phyloP scores from a whole-genome alignment of 2,797 vertebrate species.

The Nannoperca australis region DNA sequence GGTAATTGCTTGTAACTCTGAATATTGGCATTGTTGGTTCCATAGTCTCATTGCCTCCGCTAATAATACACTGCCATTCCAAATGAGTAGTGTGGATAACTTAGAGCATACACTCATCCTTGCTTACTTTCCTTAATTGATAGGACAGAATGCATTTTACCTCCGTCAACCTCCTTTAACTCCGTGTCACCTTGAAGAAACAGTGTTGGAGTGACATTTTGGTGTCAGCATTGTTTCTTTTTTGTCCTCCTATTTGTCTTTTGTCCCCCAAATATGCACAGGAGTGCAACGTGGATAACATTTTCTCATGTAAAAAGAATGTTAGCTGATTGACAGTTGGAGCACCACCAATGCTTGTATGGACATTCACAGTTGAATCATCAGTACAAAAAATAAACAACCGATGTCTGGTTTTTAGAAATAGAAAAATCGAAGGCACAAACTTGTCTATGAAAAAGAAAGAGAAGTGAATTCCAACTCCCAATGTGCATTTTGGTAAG shows the following conservation, averaged over 20 bases:
- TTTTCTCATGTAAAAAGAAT: too few relatives aligned
- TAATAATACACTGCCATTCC: constrained; percentile 10
- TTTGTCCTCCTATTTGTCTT: neutral
- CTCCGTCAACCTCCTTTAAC: neutral
- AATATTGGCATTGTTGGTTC: constrained; percentile 12
- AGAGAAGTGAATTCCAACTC: neutral
- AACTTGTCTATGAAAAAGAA: neutral
- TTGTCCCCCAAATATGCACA: neutral
- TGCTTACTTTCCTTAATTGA: constrained; percentile 20
- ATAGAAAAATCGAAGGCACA: neutral
- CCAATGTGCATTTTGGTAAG: neutral
- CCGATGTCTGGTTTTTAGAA: neutral
- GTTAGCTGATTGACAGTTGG: neutral
- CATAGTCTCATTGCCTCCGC: constrained; percentile 12
- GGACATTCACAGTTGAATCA: neutral
- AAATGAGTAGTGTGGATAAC: constrained; percentile 4
- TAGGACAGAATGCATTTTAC: neutral
- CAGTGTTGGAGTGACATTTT: neutral
- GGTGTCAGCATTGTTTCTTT: neutral
- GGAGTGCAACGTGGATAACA: neutral
- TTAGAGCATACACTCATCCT: neutral
- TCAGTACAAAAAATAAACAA: neutral
- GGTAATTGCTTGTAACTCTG: constrained; percentile 35
- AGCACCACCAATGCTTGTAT: neutral
- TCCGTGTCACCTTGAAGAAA: constrained; percentile 1